Conservation (phyloP, 2,797 vertebrate species). For the Trachops cirrhosus region DNA sequence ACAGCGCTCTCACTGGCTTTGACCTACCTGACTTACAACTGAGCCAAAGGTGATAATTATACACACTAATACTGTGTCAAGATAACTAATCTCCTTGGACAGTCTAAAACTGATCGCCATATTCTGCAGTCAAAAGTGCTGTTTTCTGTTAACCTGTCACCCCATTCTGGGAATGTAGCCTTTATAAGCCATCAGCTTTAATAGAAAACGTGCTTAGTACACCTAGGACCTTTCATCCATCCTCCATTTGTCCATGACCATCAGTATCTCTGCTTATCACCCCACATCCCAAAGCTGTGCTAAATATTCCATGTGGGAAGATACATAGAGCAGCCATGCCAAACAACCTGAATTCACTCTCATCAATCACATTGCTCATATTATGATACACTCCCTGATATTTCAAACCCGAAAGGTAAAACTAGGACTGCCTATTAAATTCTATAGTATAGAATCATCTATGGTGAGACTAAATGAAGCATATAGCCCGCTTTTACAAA, state of each 20-base stretch:
- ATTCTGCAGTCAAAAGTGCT: background rate
- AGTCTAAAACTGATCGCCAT: background rate
- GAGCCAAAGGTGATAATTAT: constrained; percentile 18
- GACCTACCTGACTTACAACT: background rate
- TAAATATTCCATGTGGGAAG: background rate
- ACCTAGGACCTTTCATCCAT: background rate
- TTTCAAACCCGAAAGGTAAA: background rate
- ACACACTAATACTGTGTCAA: background rate
- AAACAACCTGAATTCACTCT: background rate
- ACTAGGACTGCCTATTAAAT: background rate
- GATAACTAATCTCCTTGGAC: background rate
- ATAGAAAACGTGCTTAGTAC: background rate
- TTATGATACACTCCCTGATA: background rate
- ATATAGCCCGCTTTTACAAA: background rate
- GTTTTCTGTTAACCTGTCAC: background rate
- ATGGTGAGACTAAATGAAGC: background rate
- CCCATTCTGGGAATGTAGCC: background rate
- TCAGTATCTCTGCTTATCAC: background rate
- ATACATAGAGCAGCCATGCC: background rate
- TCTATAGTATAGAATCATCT: background rate
- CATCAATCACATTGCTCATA: background rate
- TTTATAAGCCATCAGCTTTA: background rate
- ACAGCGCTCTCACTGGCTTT: constrained; percentile 21
- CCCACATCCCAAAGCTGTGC: background rate
- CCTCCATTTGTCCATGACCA: background rate